A percentile compares a stretch with the other conserved stretches of the same genome.
Conservation (phyloP, 92 coral and sea anemone genomes). For the Palythoa heliodiscus region DNA sequence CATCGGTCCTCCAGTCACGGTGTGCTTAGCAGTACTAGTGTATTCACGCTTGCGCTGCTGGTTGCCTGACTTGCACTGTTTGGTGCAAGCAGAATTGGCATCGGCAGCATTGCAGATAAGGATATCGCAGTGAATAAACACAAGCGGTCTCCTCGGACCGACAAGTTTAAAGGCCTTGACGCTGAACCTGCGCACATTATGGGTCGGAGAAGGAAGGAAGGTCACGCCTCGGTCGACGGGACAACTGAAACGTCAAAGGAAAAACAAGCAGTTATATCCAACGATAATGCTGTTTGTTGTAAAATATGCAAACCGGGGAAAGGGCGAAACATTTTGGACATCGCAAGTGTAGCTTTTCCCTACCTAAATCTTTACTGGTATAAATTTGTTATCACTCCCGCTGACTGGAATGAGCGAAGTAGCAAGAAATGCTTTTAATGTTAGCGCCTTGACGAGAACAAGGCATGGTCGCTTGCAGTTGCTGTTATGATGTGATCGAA, state of each 20-base stretch:
- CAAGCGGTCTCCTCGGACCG: conserved; percentile 44
- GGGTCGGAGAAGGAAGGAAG: conserved; percentile 33
- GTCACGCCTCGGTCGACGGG: conserved; percentile 41
- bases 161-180: conserved; percentile 60
- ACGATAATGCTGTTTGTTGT: too few relatives aligned
- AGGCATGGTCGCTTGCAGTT: too few relatives aligned
- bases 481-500: too few relatives aligned
- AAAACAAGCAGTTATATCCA: background rate
- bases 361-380: too few relatives aligned
- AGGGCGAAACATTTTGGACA: too few relatives aligned
- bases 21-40: conserved; percentile 11
- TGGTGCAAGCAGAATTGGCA: conserved; percentile 38
- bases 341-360: too few relatives aligned
- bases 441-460: too few relatives aligned
- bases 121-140: conserved; percentile 53
- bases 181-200: conserved; percentile 47
- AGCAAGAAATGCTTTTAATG: too few relatives aligned
- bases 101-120: conserved; percentile 40
- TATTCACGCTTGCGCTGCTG: conserved; percentile 37
- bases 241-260: conserved; percentile 14
- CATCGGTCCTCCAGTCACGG: conserved; percentile 25
- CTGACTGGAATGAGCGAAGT: too few relatives aligned
- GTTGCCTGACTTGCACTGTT: conserved; percentile 43
- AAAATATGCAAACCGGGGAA: too few relatives aligned
- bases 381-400: too few relatives aligned